Conservation (phyloP, 2,113 vertebrate genomes). For the Microcebus ravelobensis region DNA sequence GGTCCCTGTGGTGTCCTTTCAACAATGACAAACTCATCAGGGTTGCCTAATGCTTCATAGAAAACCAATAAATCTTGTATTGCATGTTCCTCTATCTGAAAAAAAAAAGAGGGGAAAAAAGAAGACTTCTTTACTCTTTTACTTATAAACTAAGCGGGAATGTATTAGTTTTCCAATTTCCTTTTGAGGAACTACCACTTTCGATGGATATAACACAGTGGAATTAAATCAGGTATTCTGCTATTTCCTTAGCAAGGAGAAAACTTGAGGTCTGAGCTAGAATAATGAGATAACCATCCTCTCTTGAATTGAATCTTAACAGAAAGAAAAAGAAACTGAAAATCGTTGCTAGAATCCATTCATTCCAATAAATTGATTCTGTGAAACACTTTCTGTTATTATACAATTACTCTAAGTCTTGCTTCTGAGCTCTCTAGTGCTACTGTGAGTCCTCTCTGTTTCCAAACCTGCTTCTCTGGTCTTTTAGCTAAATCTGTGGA, state of each 20-base stretch:
- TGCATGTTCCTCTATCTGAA: conserved; percentile 95
- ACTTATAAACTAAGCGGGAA: background rate
- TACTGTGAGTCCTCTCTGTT: background rate
- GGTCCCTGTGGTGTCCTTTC: conserved; percentile 94
- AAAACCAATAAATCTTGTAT: conserved; percentile 95
- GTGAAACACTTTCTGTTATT: background rate
- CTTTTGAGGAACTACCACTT: background rate
- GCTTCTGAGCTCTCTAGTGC: background rate
- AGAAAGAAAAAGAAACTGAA: conserved; percentile 33
- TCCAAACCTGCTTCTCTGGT: background rate
- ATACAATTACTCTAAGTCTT: background rate
- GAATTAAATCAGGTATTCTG: background rate
- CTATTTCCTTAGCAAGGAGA: background rate
- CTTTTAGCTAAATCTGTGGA: background rate
- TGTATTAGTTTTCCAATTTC: background rate
- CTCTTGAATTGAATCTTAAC: conserved; percentile 24
- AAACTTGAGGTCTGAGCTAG: background rate
- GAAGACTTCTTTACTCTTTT: conserved; percentile 33
- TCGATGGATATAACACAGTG: background rate
- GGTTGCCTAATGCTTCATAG: conserved; percentile 93
- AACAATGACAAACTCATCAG: conserved; percentile 95
- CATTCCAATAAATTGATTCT: background rate
- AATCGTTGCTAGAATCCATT: background rate
- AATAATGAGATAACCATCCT: background rate
- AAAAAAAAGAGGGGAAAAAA: background rate